Conservation (phyloP, 2,888 invertebrate genomes). For the Nephrotoma guestfalica region DNA sequence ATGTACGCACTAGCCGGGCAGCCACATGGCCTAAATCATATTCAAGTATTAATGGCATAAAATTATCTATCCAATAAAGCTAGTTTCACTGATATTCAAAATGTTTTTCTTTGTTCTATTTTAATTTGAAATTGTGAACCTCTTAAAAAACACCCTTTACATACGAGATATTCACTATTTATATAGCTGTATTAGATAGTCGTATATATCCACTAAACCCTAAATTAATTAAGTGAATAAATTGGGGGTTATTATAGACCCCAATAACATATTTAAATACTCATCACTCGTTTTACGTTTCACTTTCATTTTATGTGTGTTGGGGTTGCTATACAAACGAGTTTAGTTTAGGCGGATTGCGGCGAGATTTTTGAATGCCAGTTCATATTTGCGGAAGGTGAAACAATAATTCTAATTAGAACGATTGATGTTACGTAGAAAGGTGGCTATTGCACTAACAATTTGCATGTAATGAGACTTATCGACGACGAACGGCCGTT, state of each 20-base stretch:
- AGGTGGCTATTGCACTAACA: background rate
- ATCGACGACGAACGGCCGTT: background rate
- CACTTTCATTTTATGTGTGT: background rate
- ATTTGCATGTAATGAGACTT: background rate
- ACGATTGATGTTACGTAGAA: background rate
- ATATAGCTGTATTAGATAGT: background rate
- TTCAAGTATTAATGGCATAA: too few species aligned
- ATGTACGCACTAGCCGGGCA: too few species aligned
- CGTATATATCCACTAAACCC: background rate
- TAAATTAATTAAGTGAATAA: background rate
- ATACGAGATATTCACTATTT: background rate
- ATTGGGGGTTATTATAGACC: background rate
- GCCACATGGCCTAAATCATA: too few species aligned
- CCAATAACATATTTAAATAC: background rate
- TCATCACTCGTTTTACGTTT: background rate
- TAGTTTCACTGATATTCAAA: too few species aligned
- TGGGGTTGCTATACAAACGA: too few species aligned
- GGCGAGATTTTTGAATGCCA: background rate
- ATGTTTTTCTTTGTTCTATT: too few species aligned
- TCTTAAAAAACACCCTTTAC: too few species aligned
- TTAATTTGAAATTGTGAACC: too few species aligned
- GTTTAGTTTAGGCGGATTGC: too few species aligned
- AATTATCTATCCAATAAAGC: too few species aligned
- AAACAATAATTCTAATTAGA: background rate
- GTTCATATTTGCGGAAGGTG: background rate